Conservation (phyloP, 2,888 invertebrate species). For the Pelosia muscerda region DNA sequence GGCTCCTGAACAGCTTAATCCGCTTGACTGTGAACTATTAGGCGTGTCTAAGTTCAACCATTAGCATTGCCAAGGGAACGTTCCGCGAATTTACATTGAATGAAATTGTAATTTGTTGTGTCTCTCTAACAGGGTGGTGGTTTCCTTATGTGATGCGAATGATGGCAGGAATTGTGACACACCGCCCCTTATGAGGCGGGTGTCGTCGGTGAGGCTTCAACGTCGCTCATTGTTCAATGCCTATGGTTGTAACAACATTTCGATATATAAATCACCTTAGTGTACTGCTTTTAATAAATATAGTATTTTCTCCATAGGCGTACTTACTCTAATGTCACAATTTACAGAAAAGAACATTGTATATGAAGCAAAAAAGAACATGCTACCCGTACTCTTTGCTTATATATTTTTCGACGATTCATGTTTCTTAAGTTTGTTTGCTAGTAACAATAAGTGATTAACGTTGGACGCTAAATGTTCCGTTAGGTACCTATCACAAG, state of each 20-base stretch:
- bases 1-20: conserved; percentile 72
- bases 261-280: conserved; percentile 50
- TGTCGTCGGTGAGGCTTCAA: conserved; percentile 64
- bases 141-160: conserved; percentile 65
- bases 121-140: conserved; percentile 61
- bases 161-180: conserved; percentile 58
- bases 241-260: conserved; percentile 63
- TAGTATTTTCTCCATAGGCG: conserved; percentile 24
- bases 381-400: neutral
- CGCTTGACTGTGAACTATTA: conserved; percentile 73
- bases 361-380: neutral
- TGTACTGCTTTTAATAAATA: conserved; percentile 25
- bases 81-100: conserved; percentile 81
- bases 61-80: conserved; percentile 68
- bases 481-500: neutral
- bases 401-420: neutral
- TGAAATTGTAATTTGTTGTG: conserved; percentile 82
- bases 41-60: conserved; percentile 76
- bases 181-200: conserved; percentile 65
- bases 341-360: neutral
- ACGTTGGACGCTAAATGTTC: neutral
- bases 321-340: neutral
- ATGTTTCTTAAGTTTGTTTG: neutral
- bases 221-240: conserved; percentile 71
- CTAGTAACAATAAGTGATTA: neutral